Evolutionary conservation across 2,888 invertebrate species (phyloP), one percentile per base, ranked within the genome.

Genomic region (Himalopsyche tibetana): DNA sequence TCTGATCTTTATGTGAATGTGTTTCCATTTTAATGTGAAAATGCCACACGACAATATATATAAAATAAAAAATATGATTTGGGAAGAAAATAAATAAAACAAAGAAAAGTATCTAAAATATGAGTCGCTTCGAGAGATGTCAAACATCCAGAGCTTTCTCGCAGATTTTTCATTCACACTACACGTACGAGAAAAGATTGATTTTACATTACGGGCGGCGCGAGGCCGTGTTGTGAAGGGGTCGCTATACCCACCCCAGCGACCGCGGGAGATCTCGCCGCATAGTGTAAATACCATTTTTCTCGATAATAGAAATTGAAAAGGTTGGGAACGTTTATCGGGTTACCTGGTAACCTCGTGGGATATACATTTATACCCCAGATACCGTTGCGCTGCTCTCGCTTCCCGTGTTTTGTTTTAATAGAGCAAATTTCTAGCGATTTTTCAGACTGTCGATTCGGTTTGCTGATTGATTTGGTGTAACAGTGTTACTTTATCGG

Each of bases 271-370:
- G 28, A 36, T 74, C 74, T 36, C 11, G 12, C 74, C 74, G 74
- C 74, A 74, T 74, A 74, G 74, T 74, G 74, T 74, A 74, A 74
- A 74, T 74, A 74, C 74, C 36, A 74, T 74, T 74, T 74, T 74
- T 74, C 74, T 36, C 74, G 74, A 74, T 74, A 74, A 74, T 74
- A 74, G 38, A 74, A 74, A 74, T 74, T 74, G 74, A 74, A 74
- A 74, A 74, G 74, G 74, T 74, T 74, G 74, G 74, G 36, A 74
- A 36, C 74, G 74, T 74, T 74, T 74, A 74, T 74, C 74, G 15
- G 74, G 19, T 74, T 74, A 74, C 74, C 74, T 74, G 74, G 28
- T 15, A 74, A 36, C 74, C 74, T 74, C 74, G 19, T 15, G 74
- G 74, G 74, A 74, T 15, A 15, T 74, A 74, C 12, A 11, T 74